A percentile compares a stretch with the other conserved stretches of the same genome.
These are phyloP conservation scores for Marisa cornuarietis DNA, from an alignment of 1,140 invertebrate genomes.

Conservation along the genomic window DNA sequence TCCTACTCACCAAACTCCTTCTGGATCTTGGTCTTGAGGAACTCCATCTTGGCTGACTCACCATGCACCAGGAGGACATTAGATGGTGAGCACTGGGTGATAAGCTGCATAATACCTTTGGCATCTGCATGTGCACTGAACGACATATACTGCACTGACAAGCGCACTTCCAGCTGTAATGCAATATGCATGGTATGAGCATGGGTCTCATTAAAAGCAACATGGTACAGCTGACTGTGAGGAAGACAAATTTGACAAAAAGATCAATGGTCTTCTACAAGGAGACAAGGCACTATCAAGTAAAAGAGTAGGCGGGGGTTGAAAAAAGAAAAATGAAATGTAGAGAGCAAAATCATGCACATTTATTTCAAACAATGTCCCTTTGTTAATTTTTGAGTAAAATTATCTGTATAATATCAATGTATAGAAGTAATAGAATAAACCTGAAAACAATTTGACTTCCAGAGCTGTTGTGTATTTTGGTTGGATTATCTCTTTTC, in stretches of 20 bases:
- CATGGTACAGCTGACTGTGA: neutral
- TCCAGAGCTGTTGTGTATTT: too few relatives aligned
- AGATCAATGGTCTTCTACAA: neutral
- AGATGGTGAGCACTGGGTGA: conserved; percentile 95
- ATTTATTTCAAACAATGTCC: neutral
- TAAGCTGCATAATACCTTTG: conserved; percentile 99
- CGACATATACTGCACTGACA: conserved; percentile 99
- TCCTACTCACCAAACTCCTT: conserved; percentile 71
- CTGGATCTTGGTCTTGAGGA: conserved; percentile 91
- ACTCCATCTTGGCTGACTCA: conserved; percentile 88
- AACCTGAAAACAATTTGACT: too few relatives aligned
- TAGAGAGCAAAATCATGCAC: neutral
- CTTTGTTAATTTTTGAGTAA: neutral
- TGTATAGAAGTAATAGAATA: neutral
- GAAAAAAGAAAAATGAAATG: neutral
- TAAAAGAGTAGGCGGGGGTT: neutral
- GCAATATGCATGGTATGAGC: too few relatives aligned
- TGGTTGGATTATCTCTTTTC: too few relatives aligned
- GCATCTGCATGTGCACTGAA: conserved; percentile 99
- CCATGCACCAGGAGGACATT: conserved; percentile 98
- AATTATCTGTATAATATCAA: neutral
- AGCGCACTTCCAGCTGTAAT: conserved; percentile 88
- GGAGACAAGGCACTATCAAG: neutral
- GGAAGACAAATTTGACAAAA: neutral
- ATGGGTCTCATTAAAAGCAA: neutral